phyloP scores from a whole-genome alignment of 2,113 vertebrate genomes.

The Struthio camelus region DNA sequence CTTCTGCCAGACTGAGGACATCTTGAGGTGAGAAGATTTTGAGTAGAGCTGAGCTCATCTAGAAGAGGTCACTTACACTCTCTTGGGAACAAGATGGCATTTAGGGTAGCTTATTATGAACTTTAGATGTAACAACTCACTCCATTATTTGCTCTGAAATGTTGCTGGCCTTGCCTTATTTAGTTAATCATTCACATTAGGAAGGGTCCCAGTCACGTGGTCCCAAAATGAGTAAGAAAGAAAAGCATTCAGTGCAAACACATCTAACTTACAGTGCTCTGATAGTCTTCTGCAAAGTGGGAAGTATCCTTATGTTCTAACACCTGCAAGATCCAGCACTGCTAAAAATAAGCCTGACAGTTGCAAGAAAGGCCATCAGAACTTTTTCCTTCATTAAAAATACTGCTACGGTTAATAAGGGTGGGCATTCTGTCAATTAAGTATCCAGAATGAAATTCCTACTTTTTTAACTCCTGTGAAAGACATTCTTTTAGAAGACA shows the following conservation, averaged over 20 bases:
- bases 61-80: background rate
- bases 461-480: background rate
- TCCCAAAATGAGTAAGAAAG: background rate
- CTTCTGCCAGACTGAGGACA: background rate
- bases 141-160: constrained; percentile 13
- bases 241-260: background rate
- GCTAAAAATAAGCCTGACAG: background rate
- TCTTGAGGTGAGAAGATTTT: background rate
- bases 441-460: background rate
- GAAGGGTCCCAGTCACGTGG: background rate
- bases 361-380: background rate
- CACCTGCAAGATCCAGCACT: background rate
- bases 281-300: background rate
- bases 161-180: background rate
- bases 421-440: background rate
- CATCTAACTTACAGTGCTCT: background rate
- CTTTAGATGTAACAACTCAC: background rate
- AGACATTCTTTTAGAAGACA: constrained; percentile 31
- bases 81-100: background rate
- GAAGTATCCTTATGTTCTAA: background rate
- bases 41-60: background rate
- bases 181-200: background rate
- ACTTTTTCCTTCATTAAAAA: background rate
- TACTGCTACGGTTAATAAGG: background rate
- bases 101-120: background rate